These are phyloP conservation scores for Siniperca obscura DNA, from an alignment of 2,797 vertebrate species.

Conservation along the genomic window DNA sequence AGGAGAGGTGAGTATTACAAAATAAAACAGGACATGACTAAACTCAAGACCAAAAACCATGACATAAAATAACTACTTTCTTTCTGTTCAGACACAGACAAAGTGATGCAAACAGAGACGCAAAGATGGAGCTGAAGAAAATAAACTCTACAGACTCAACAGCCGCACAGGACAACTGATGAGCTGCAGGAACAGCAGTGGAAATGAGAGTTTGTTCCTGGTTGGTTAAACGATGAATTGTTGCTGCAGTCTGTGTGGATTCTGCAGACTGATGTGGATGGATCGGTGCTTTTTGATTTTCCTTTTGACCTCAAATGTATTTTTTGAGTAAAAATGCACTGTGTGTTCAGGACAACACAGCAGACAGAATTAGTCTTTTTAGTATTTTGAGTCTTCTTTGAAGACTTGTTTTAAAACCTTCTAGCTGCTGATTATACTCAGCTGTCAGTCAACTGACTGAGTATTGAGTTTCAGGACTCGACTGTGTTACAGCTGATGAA, in stretches of 20 bases:
- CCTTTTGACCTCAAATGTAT: neutral
- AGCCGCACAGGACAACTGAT: neutral
- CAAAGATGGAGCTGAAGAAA: conserved; percentile 24
- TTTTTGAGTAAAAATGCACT: neutral
- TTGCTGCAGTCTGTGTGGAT: neutral
- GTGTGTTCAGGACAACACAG: neutral
- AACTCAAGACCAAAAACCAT: too few relatives aligned
- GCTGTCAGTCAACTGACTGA: conserved; percentile 12
- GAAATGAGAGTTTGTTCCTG: neutral
- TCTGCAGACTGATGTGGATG: neutral
- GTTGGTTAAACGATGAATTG: neutral
- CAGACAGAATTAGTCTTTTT: neutral
- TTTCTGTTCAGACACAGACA: conserved; percentile 48
- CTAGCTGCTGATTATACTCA: neutral
- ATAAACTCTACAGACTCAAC: neutral
- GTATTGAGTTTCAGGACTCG: neutral
- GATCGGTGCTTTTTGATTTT: conserved; percentile 7
- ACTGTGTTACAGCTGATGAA: neutral
- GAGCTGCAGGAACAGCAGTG: neutral
- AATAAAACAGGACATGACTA: too few relatives aligned
- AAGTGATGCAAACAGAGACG: neutral
- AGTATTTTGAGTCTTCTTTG: conserved; percentile 3
- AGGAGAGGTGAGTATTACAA: too few relatives aligned
- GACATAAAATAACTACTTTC: neutral
- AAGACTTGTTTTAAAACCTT: neutral